Evolutionary conservation across 2,797 vertebrate genomes (phyloP).

Genomic region (Lacerta viridis): DNA sequence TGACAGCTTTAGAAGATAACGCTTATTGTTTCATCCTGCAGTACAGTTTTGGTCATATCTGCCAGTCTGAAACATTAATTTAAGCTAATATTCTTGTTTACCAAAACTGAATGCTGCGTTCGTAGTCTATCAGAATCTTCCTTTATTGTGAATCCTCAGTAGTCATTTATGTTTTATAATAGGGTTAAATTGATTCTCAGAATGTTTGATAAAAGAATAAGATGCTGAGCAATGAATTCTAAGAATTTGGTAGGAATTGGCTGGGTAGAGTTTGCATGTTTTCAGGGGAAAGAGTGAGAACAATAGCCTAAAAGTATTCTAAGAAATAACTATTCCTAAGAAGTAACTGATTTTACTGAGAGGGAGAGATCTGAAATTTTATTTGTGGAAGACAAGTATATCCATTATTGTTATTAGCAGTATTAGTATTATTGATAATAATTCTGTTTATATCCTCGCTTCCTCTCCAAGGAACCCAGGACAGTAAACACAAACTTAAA

Average conservation of each 20-base stretch:
- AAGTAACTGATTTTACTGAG: background rate
- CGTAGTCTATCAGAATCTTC: slow-evolving; percentile 55
- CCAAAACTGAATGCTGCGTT: slow-evolving; percentile 42
- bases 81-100: slow-evolving; percentile 65
- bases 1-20: slow-evolving; percentile 68
- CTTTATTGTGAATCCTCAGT: slow-evolving; percentile 60
- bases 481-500: too few species aligned
- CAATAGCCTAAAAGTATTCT: background rate
- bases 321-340: background rate
- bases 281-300: background rate
- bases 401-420: too few species aligned
- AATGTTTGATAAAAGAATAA: slow-evolving; percentile 36
- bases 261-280: too few species aligned
- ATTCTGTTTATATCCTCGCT: too few species aligned
- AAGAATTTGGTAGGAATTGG: background rate
- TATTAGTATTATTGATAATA: too few species aligned
- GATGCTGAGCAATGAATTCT: slow-evolving; percentile 36
- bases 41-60: slow-evolving; percentile 62
- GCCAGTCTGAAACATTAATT: slow-evolving; percentile 67
- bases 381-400: background rate
- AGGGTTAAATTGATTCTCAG: slow-evolving; percentile 57
- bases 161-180: slow-evolving; percentile 60
- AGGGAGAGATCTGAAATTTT: background rate
- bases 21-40: slow-evolving; percentile 67
- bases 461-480: too few species aligned